Evolutionary conservation across 2,113 vertebrate genomes (phyloP), one percentile per base, ranked within the genome.

Genomic region (Oceanites oceanicus): DNA sequence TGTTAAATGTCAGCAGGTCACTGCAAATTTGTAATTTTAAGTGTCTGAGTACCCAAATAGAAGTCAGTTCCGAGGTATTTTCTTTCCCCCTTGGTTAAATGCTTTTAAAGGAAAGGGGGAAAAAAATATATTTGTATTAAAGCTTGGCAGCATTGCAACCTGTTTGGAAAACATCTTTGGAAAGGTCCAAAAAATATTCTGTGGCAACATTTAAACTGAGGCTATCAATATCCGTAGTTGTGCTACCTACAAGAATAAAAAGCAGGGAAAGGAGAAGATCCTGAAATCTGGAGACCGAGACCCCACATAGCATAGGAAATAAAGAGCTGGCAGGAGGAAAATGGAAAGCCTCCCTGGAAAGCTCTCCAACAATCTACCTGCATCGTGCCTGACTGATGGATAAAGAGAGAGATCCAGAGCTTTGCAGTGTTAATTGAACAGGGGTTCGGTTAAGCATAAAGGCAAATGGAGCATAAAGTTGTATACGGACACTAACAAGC

Each of bases 1-100:
- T 72, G 74, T 90, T 82, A 83, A 80, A 95, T 50, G 63, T 90
- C 91, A 96, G 90, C 88, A 81, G 80, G 86, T 95, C 65, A 84
- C 71, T 90, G 68, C 70, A 90, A 92, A 84, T 86, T 91, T 95
- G 92, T 95, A 86, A 97, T 97, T 94, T 96, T 95, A 95, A 95
- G 93, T 92, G 82, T 75, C 68, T 76, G 67, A 87, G n/a, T 86
- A 95, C 76, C 78, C 66, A 90, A 93, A 76, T 34, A 44, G 53
- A 94, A 97, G 91, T 75, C 65, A 67, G 47, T 82, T 79, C 55
- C 6, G 13, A n/a, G 32, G 34, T 49, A 70, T 27, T 65, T 70
- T 91, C 86, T 92, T 45, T 90, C 58, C 50, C 16, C 32, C 66
- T 83, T 84, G 67, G 76, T 83, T 92, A 91, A 82, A 73, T 50